These are phyloP conservation scores for Otolemur garnettii DNA, from an alignment of 2,113 vertebrate species.

Conservation along the genomic window DNA sequence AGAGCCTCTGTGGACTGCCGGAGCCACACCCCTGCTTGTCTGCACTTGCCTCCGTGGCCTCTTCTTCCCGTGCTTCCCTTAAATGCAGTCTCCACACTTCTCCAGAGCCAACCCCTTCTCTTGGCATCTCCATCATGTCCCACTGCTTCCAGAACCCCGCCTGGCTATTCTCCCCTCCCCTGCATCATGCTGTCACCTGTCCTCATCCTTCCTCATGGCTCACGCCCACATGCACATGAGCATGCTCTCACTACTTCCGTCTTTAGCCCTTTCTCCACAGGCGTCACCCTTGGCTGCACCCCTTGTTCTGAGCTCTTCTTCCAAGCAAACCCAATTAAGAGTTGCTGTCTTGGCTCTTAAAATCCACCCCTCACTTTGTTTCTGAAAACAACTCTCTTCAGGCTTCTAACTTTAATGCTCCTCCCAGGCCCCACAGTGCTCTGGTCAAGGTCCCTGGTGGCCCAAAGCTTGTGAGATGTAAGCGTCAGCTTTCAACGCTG, in stretches of 20 bases:
- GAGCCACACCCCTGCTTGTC: too few species aligned
- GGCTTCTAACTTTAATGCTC: neutral
- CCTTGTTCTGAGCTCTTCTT: too few species aligned
- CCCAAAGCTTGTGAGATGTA: fast-evolving
- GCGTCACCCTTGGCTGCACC: neutral
- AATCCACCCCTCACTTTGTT: neutral
- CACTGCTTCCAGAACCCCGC: neutral
- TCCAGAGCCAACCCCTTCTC: neutral
- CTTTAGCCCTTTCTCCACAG: fast-evolving
- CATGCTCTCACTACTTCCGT: fast-evolving
- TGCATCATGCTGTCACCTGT: fast-evolving
- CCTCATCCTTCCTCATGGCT: too few species aligned
- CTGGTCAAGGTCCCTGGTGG: neutral
- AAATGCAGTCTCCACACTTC: too few species aligned
- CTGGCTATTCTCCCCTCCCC: fast-evolving
- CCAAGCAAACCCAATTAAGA: too few species aligned
- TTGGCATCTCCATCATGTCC: fast-evolving
- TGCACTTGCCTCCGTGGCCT: neutral
- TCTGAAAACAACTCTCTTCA: neutral
- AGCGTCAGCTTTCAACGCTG: neutral
- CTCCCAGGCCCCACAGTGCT: neutral
- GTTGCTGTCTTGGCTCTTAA: too few species aligned
- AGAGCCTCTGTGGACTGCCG: neutral
- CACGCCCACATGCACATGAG: too few species aligned
- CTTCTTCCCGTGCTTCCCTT: neutral